Base-by-base conservation (phyloP, 1,140 invertebrate species). In the Augochlora pura region DNA sequence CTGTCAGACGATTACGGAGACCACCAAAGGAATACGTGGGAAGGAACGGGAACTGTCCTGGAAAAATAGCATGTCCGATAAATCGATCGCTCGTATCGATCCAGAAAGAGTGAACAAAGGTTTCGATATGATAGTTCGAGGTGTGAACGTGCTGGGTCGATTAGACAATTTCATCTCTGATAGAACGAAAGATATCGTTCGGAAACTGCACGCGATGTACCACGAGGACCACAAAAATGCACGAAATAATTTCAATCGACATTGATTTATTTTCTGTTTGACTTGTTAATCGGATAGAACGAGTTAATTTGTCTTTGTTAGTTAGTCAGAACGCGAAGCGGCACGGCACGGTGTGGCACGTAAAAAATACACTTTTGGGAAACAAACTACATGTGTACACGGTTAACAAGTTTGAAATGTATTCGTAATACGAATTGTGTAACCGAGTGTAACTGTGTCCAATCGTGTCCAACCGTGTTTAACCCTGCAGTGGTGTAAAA, bases 101-200 rank as follows among this genome's bases (percentile, higher is more conserved):
- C 82, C 75, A 0, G 80, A 88, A 54, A 80, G 72, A 38, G 84
- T 90, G 65, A 91, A 92, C 52, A 77, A 69, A 9, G 83, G 83
- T 71, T 90, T 91, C 39, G 89, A 91, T 46, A 90, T 84, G 71
- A 85, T 91, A 67, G 87, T 92, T 60, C 84, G 90, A 68, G 83
- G 91, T 9, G 78, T 91, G 9, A 91, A 87, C 65, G 74, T 92
- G n/a, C 76, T 92, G 12, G 88, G 86, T 16, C 88, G 91, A 80
- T 72, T 92, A 39, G 88, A 92, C 52, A 85, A 86, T 71, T 91
- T 91, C 57, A 81, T 92, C 38, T 86, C 83, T 1, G 89, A 91
- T 12, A 86, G 87, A 54, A 83, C 90, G 3, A 91, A 82, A 52
- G 87, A 69, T 25, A 54, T 91, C 9, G 83, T 92, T 27, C 86